Base-by-base conservation (phyloP, 2,797 vertebrate genomes). In the Eulemur rubriventer region DNA sequence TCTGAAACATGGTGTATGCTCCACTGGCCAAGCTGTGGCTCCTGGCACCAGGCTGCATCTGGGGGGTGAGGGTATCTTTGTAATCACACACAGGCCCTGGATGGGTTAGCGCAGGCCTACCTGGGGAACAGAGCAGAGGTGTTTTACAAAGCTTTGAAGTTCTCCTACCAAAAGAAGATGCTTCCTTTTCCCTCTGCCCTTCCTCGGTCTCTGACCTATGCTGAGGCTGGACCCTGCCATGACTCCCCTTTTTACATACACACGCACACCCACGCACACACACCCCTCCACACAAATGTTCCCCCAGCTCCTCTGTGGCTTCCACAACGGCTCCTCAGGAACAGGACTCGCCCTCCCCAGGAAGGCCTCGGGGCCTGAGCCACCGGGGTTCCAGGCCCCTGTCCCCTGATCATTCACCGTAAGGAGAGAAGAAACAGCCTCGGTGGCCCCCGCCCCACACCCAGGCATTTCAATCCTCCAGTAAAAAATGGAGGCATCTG, bases 401-500 rank as follows among this genome's bases (percentile, higher is more conserved):
- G 59, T 7, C 61, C 65, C 61, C 46, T 24, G 94, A 22, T 35
- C 41, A 24, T 17, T 94, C 50, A 0, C 30, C 13, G 13, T 0
- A 6, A 13, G 57, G 17, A 43, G 3, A 70, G 52, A 57, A 80
- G 86, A 80, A 63, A 17, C n/a, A 38, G 38, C 80, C 67, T 22
- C 0, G 0, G 1, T 22, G 46, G 48, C 46, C 28, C 81, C 30
- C 12, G 35, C 80, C 35, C 63, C 7, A 33, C 79, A 6, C 41
- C 88, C 48, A 28, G 0, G 9, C 28, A 7, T 83, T 81, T 85
- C 94, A 33, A 8, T 43, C 72, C 80, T 94, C 94, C 61, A 9
- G 70, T 61, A 83, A 69, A 92, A 93, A 90, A 96, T 82, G 88
- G 92, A 91, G 86, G 93, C 70, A 96, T 98, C 98, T 96, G 98